A percentile compares a stretch with the other conserved stretches of the same genome.
phyloP scores from a whole-genome alignment of 1,140 invertebrate species.

The Camponotus vicinus region DNA sequence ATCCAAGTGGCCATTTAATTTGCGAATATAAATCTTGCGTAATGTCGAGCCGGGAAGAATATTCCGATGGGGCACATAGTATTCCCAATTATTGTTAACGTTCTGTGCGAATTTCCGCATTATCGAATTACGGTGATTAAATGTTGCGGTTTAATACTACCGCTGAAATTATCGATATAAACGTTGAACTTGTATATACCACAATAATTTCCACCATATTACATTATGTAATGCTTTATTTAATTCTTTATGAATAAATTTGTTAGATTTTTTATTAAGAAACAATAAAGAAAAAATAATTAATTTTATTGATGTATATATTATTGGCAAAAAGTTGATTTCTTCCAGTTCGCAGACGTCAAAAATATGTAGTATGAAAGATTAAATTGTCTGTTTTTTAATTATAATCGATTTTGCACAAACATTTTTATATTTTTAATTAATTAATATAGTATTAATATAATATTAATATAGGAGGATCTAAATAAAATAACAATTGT shows the following conservation, averaged over 20 bases:
- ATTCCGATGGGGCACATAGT: not conserved
- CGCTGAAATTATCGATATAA: conserved; percentile 10
- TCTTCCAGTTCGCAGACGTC: not conserved
- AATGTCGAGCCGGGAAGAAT: not conserved
- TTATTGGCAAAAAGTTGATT: not conserved
- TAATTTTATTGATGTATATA: not conserved
- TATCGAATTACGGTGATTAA: conserved; percentile 35
- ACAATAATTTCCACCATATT: conserved; percentile 16
- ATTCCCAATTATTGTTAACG: conserved; percentile 28
- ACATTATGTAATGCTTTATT: not conserved
- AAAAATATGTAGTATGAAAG: not conserved
- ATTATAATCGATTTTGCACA: not conserved
- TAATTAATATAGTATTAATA: too few relatives aligned
- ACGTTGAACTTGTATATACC: too few relatives aligned
- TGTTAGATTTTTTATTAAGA: not conserved
- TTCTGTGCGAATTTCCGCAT: conserved; percentile 28
- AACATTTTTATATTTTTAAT: not conserved
- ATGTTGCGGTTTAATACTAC: conserved; percentile 21
- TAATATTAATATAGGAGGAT: not conserved
- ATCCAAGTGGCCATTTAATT: not conserved
- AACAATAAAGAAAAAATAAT: not conserved
- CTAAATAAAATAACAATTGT: conserved; percentile 3
- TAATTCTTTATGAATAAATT: not conserved
- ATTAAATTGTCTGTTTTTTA: conserved; percentile 1
- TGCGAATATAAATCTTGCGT: conserved; percentile 8